Conservation (phyloP, 2,888 invertebrate species). For the Nomada fucata region DNA sequence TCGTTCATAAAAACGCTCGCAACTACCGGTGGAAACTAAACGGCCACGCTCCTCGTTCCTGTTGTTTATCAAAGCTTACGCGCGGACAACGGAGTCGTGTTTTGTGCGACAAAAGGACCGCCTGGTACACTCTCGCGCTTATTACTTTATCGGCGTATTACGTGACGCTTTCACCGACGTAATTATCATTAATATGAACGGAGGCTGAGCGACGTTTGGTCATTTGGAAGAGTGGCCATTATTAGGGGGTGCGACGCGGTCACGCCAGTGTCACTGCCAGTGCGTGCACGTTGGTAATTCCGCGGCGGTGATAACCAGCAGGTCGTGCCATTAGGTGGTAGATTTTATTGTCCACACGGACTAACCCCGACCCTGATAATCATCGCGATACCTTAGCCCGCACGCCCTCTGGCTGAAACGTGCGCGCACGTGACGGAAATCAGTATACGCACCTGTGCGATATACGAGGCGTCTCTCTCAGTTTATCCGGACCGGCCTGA, state of each 20-base stretch:
- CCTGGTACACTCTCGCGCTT: slow-evolving; percentile 34
- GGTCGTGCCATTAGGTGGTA: slow-evolving; percentile 65
- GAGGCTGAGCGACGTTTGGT: slow-evolving; percentile 19
- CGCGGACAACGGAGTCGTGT: slow-evolving; percentile 27
- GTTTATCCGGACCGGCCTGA: background rate
- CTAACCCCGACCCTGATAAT: slow-evolving; percentile 62
- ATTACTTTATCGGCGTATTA: slow-evolving; percentile 61
- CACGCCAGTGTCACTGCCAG: slow-evolving; percentile 67
- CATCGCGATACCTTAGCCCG: slow-evolving; percentile 65
- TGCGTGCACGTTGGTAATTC: slow-evolving; percentile 70
- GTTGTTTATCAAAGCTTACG: slow-evolving; percentile 28
- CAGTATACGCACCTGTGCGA: slow-evolving; percentile 53
- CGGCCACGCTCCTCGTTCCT: background rate
- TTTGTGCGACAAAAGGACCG: background rate
- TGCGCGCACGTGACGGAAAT: slow-evolving; percentile 66
- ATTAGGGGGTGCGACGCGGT: slow-evolving; percentile 37
- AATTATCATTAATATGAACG: slow-evolving; percentile 66
- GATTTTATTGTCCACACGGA: slow-evolving; percentile 68
- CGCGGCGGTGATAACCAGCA: slow-evolving; percentile 63
- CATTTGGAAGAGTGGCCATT: slow-evolving; percentile 57
- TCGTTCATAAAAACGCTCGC: too few species aligned
- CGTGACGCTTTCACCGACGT: slow-evolving; percentile 52
- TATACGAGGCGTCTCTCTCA: background rate
- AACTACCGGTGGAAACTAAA: too few species aligned
- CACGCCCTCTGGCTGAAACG: slow-evolving; percentile 46